Evolutionary conservation across 1,140 invertebrate species (phyloP), one percentile per base, ranked within the genome.

Genomic region (Calephelis virginiensis): DNA sequence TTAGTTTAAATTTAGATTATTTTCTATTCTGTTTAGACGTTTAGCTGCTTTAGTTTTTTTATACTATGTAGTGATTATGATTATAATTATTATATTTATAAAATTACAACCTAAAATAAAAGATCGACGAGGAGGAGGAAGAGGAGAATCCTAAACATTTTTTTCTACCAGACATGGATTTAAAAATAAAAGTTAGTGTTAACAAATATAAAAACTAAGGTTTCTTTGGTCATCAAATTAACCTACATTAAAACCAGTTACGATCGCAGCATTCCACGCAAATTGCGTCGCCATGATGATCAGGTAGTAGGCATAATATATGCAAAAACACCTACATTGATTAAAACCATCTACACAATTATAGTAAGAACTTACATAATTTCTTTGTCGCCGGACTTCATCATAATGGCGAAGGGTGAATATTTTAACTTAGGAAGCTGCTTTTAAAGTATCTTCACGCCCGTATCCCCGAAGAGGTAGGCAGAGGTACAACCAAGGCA

Each of bases 191-290:
- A 50, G 13, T 17, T 56, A 28, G 12, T 56, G 12, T 11, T 11
- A 11, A 12, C 17, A 37, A 37, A 28, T 28, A 37, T 11, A 28
- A 56, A 37, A 56, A 12, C 17, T 56, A 49, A 38, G 12, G 10
- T 56, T 56, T 9, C 12, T 28, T 56, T n/a, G 53, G 28, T 12
- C 11, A 56, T 28, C 28, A 38, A 56, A 12, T 56, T 56, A 56
- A 56, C 53, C 53, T 56, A 56, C 14, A 56, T 56, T 56, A 56
- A 56, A 56, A 61, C 60, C 45, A 45, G 60, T 61, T 46, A 48
- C 63, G 49, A 50, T 64, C 48, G 50, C 37, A 53, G 48, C 63
- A 50, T 64, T 64, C 63, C 63, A 64, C 28, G 37, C 48, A 43
- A 64, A 64, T 64, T 64, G 37, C 63, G 61, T 14, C 61, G 48